phyloP scores from a whole-genome alignment of 2,113 vertebrate species.

The Tetraodon nigroviridis region DNA sequence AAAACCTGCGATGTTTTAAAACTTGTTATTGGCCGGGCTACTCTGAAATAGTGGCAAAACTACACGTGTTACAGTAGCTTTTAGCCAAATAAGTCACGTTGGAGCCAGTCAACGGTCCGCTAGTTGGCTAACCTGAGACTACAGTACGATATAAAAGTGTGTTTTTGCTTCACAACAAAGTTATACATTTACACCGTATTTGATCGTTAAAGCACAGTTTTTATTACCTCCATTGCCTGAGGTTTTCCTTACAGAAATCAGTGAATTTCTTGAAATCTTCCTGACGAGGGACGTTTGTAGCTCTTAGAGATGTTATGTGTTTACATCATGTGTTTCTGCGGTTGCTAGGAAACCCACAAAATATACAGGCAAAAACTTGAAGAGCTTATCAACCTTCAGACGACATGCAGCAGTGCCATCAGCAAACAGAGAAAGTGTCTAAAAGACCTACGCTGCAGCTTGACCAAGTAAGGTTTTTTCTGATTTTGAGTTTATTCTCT shows the following conservation, averaged over 20 bases:
- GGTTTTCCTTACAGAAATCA: too few species aligned
- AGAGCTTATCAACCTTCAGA: slow-evolving; percentile 86
- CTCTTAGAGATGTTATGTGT: neutral
- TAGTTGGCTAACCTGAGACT: slow-evolving; percentile 29
- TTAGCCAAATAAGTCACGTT: neutral
- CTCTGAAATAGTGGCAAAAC: neutral
- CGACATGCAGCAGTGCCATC: slow-evolving; percentile 81
- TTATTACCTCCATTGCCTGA: too few species aligned
- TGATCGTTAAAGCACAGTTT: too few species aligned
- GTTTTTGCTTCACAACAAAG: neutral
- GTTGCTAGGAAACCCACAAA: slow-evolving; percentile 87
- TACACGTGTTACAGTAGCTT: neutral
- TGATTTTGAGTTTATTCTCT: too few species aligned
- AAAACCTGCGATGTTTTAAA: neutral
- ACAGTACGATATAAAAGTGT: neutral
- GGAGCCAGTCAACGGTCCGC: slow-evolving; percentile 16
- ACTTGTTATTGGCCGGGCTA: slow-evolving; percentile 5
- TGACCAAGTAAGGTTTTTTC: slow-evolving; percentile 74
- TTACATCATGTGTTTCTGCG: neutral
- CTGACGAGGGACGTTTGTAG: neutral
- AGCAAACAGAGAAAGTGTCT: slow-evolving; percentile 84
- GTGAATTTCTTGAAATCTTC: neutral
- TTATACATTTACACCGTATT: too few species aligned
- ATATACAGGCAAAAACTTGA: slow-evolving; percentile 91
- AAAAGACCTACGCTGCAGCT: slow-evolving; percentile 75